Evolutionary conservation across 2,888 invertebrate genomes (phyloP).

Genomic region (Catocala nupta): DNA sequence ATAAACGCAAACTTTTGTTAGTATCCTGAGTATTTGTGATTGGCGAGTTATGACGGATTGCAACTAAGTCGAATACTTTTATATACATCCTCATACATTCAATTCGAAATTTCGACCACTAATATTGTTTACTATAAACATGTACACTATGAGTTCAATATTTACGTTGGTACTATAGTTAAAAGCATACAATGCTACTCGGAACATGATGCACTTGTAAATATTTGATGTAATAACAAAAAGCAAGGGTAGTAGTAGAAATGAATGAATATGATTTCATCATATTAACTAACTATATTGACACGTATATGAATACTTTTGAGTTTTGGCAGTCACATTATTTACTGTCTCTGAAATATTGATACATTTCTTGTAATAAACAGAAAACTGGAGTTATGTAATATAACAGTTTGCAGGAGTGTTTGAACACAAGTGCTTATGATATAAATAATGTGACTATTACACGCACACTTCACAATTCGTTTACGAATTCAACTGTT

Average conservation of each 20-base stretch:
- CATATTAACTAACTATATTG: constrained; percentile 63
- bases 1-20: constrained; percentile 47
- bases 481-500: constrained; percentile 68
- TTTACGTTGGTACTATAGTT: constrained; percentile 16
- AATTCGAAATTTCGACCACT: constrained; percentile 21
- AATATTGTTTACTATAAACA: constrained; percentile 9
- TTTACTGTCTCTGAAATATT: constrained; percentile 45
- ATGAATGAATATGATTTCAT: constrained; percentile 60
- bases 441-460: constrained; percentile 68
- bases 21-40: constrained; percentile 60
- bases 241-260: constrained; percentile 39
- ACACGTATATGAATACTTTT: constrained; percentile 75
- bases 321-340: constrained; percentile 80
- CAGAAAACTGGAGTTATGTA: background rate
- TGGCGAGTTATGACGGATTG: constrained; percentile 29
- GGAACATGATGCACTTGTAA: constrained; percentile 25
- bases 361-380: constrained; percentile 5
- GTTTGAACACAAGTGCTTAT: constrained; percentile 17
- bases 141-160: constrained; percentile 2
- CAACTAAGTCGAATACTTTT: constrained; percentile 27
- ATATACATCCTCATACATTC: constrained; percentile 29
- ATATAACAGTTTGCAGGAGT: background rate
- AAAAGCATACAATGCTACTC: constrained; percentile 25
- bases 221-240: constrained; percentile 27
- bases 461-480: constrained; percentile 60